Evolutionary conservation across 1,140 invertebrate species (phyloP).

Genomic region (Brachionus manjavacas): DNA sequence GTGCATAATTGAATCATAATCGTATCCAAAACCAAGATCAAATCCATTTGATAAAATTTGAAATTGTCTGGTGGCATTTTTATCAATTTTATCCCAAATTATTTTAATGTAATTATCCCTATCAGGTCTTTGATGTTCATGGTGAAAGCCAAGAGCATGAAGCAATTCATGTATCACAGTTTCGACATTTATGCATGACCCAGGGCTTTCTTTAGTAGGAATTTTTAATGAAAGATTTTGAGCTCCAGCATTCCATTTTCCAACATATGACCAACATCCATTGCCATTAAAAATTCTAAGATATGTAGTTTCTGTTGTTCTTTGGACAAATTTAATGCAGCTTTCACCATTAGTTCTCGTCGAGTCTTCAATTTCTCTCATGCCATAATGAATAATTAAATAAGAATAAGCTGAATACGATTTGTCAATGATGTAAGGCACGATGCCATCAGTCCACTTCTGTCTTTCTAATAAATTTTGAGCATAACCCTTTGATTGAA

Average conservation of each 20-base stretch:
- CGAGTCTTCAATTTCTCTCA: background rate
- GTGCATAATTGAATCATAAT: conserved; percentile 78
- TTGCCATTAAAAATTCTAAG: background rate
- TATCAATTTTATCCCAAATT: background rate
- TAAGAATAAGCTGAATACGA: background rate
- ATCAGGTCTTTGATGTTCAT: conserved; percentile 94
- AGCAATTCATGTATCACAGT: conserved; percentile 97
- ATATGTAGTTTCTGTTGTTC: conserved; percentile 12
- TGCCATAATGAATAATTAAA: background rate
- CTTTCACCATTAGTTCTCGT: background rate
- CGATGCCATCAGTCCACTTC: background rate
- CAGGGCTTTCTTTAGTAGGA: background rate
- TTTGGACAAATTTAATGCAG: conserved; percentile 14
- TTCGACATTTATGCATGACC: conserved; percentile 58
- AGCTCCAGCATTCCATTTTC: background rate
- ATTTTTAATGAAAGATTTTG: background rate
- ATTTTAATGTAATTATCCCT: conserved; percentile 67
- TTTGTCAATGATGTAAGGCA: background rate
- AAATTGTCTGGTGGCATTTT: background rate
- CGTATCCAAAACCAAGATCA: conserved; percentile 60
- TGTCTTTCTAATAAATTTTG: background rate
- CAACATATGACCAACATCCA: background rate
- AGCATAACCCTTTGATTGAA: background rate
- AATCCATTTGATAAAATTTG: background rate
- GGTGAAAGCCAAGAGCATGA: conserved; percentile 96